These are phyloP conservation scores for Semibalanus balanoides DNA, from an alignment of 1,140 invertebrate species.

Conservation along the genomic window DNA sequence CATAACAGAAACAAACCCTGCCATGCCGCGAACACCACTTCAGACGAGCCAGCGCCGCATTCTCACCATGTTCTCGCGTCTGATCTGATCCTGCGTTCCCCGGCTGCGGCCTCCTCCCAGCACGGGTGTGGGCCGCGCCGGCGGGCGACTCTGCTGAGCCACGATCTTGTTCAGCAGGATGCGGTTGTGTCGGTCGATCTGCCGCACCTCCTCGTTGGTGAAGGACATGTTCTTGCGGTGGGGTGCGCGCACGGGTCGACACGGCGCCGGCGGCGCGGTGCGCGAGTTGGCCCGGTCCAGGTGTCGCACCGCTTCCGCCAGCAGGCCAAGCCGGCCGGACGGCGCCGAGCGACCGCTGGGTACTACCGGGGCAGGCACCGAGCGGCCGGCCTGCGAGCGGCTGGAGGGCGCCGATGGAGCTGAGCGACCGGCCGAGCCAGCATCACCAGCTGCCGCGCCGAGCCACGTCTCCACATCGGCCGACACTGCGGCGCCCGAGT, in stretches of 20 bases:
- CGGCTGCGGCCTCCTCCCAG: too few relatives aligned
- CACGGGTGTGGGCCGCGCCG: too few relatives aligned
- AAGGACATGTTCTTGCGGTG: constrained; percentile 34
- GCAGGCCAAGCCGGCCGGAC: background rate
- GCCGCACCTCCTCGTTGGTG: constrained; percentile 30
- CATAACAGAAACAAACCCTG: too few relatives aligned
- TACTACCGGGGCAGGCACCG: too few relatives aligned
- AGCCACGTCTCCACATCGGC: background rate
- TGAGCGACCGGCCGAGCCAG: background rate
- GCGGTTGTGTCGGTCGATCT: constrained; percentile 35
- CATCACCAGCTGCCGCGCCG: too few relatives aligned
- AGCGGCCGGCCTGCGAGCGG: too few relatives aligned
- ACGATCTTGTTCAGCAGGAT: constrained; percentile 33
- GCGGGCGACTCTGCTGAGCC: constrained; percentile 8
- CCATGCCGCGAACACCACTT: too few relatives aligned
- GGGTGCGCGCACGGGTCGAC: background rate
- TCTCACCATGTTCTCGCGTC: background rate
- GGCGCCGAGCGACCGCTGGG: background rate
- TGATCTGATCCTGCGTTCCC: background rate
- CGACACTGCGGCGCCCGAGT: background rate
- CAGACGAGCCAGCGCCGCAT: too few relatives aligned
- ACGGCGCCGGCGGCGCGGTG: background rate
- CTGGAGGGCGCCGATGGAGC: too few relatives aligned
- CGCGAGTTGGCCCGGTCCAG: background rate
- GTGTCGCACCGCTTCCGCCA: background rate